Evolutionary conservation across 2,113 vertebrate genomes (phyloP).

Genomic region (Monarcha castaneiventris): DNA sequence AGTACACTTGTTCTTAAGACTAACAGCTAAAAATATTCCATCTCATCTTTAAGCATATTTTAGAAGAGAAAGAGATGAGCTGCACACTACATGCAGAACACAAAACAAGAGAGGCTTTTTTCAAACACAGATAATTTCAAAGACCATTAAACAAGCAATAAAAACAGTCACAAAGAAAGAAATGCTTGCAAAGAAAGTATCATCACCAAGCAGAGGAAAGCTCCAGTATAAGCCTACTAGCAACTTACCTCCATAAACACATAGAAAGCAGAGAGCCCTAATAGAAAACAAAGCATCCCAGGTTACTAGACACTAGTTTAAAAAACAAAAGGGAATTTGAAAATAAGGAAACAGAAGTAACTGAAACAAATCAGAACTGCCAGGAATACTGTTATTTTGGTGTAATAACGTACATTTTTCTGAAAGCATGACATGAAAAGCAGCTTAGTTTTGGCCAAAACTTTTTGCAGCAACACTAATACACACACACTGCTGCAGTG

Average conservation of each 20-base stretch:
- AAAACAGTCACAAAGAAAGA: background rate
- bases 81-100: background rate
- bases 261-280: background rate
- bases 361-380: background rate
- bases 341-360: background rate
- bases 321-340: background rate
- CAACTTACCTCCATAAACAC: background rate
- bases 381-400: background rate
- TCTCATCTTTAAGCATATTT: background rate
- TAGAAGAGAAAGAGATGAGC: background rate
- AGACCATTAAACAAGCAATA: background rate
- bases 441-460: background rate
- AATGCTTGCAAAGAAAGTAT: background rate
- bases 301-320: background rate
- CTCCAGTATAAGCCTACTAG: background rate
- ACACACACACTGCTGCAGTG: background rate
- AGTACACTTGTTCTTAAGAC: background rate
- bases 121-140: background rate
- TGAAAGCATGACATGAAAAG: background rate
- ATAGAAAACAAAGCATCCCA: background rate
- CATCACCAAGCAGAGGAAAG: background rate
- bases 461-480: background rate
- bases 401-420: background rate
- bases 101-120: background rate
- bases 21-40: background rate